Base-by-base conservation (phyloP, 1,140 invertebrate genomes). In the Dreissena polymorpha region DNA sequence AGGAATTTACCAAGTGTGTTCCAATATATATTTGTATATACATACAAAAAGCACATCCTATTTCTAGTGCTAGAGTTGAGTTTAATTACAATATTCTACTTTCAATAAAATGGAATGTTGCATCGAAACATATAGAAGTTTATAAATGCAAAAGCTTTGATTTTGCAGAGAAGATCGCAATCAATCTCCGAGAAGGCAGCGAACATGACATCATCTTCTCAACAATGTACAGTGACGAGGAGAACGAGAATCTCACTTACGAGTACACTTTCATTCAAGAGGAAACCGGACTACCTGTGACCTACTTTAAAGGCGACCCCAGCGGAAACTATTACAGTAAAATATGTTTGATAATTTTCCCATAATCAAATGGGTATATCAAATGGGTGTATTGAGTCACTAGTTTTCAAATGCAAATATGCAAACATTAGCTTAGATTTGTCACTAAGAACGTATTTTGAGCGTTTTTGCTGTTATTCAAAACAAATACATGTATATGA, bases 141-240 rank as follows among this genome's bases (percentile, higher is more conserved):
- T 5, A 8, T 5, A 39, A 39, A 39, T 8, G 39, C 39, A 39
- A 39, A 39, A 8, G 3, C 8, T 39, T 39, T 8, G 39, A 60
- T n/a, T 23, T 60, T 60, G 16, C 57, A 60, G 57, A 60, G 16
- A 23, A 12, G 21, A 23, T 60, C 21, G 10, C 57, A 60, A 2
- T 60, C 21, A 23, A 60, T 23, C 21, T 60, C 16, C 16, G 10
- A 18, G 10, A 18, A n/a, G 57, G 57, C 16, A 60, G 57, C 12
- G 57, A 60, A 60, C 57, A 60, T 60, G 73, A 75, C 27, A 65
- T 63, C 18, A 60, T 75, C 29, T 75, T 75, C 23, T 60, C 55
- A 10, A 75, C 49, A 10, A 60, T 75, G 27, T 75, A 75, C 39
- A 23, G 29, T 39, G 73, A 75, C 21, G 10, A 6, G 0, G 73